Evolutionary conservation across 1,140 invertebrate species (phyloP).

Genomic region (Brachionus plicatilis): DNA sequence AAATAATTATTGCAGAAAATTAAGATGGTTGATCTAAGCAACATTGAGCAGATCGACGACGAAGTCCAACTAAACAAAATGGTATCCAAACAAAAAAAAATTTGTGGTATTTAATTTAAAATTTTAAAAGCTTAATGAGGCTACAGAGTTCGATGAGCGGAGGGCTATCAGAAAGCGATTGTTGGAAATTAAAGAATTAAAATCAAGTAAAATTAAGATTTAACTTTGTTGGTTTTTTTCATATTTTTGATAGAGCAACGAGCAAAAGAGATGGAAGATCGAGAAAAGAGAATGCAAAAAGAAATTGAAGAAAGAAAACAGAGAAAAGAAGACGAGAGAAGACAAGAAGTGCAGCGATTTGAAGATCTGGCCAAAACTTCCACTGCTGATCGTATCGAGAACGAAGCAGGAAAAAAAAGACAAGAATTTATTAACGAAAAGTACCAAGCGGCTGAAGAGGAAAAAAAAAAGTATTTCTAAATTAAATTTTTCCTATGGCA

Average conservation of each 20-base stretch:
- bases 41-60: constrained; percentile 4
- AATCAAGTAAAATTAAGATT: neutral
- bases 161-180: constrained; percentile 21
- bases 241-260: constrained; percentile 2
- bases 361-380: constrained; percentile 33
- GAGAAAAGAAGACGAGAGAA: constrained; percentile 30
- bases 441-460: neutral
- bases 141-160: constrained; percentile 27
- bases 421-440: constrained; percentile 26
- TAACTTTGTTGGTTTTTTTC: neutral
- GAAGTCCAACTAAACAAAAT: constrained; percentile 34
- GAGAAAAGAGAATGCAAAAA: constrained; percentile 21
- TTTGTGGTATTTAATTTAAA: neutral
- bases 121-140: neutral
- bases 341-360: neutral
- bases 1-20: neutral
- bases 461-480: constrained; percentile 24
- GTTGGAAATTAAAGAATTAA: constrained; percentile 8
- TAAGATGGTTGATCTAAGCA: constrained; percentile 25
- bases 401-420: neutral
- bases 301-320: constrained; percentile 31
- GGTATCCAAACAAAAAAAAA: neutral
- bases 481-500: neutral
- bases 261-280: constrained; percentile 23
- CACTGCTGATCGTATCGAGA: constrained; percentile 23